Base-by-base conservation (phyloP, 2,888 invertebrate genomes). In the Baronia brevicornis region DNA sequence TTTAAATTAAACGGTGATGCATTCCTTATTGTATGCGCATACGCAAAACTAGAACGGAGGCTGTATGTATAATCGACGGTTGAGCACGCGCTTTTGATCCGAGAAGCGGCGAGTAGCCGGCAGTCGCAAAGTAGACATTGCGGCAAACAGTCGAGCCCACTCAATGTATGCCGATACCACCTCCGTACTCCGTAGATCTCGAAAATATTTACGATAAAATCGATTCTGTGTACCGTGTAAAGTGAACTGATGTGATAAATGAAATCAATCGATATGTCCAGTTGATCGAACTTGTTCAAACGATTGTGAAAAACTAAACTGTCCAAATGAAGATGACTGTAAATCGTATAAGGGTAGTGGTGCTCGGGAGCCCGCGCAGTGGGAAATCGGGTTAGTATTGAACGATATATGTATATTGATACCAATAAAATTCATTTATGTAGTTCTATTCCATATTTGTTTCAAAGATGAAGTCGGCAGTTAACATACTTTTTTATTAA, bases 301-400 rank as follows among this genome's bases (percentile, higher is more conserved):
- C 27, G 36, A 28, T 43, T 33, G 46, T 50, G 47, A 44, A 61
- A 56, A 51, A 37, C 41, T 60, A 72, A 64, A 51, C 70, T 60
- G 54, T 62, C 71, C 78, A 75, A 74, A 84, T 84, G 84, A 84
- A 84, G 82, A 91, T 92, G 91, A 91, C 91, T 84, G 89, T 90
- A 70, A 91, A 89, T 82, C 89, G 90, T 73, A 91, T 92, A 79
- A 88, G 90, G 86, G 91, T 91, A 73, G 92, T 91, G 80, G 91
- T 92, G 70, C 85, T 91, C 67, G 92, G 92, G 61, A 89, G 90
- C 69, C 87, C 91, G 59, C 86, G 89, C 63, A 91, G 91, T 67
- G 92, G 91, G 62, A 92, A 92, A 84, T 91, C 91, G 74, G 92
- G 92, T 92, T 75, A 87, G 88, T 84, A 67, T 39, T 30, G 27